phyloP scores from a whole-genome alignment of 2,113 vertebrate genomes.

The Corythornis madagascariensis region DNA sequence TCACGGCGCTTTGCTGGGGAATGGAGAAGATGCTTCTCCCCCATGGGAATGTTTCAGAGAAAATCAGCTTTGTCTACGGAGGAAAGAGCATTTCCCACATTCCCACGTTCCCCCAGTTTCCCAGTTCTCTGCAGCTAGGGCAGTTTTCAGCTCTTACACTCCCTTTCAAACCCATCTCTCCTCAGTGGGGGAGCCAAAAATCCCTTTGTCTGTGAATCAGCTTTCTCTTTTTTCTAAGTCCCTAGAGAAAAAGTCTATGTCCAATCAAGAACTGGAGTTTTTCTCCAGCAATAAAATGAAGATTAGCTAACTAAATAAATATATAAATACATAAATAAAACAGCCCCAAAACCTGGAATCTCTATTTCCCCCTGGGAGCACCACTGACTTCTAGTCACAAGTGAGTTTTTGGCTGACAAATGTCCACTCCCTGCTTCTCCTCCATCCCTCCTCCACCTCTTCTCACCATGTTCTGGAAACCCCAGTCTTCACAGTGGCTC shows the following conservation, averaged over 20 bases:
- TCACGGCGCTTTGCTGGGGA: fast-evolving
- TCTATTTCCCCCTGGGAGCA: not conserved
- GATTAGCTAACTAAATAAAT: not conserved
- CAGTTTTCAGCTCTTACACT: not conserved
- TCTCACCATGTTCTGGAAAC: not conserved
- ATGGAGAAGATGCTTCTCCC: not conserved
- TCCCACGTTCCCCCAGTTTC: not conserved
- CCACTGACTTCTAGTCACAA: not conserved
- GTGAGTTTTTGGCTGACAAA: not conserved
- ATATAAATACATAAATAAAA: no score
- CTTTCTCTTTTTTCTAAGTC: not conserved
- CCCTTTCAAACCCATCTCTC: not conserved
- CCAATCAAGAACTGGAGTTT: not conserved
- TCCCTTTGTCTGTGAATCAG: not conserved
- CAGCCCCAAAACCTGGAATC: not conserved
- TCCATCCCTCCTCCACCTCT: not conserved
- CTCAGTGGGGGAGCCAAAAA: not conserved
- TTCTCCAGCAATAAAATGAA: not conserved
- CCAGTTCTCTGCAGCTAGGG: not conserved
- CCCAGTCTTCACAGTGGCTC: not conserved
- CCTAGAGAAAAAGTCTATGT: not conserved
- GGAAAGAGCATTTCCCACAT: not conserved
- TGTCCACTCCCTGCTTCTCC: not conserved
- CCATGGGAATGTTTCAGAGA: not conserved
- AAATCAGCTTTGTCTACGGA: not conserved